Base-by-base conservation (phyloP, 2,797 vertebrate species). In the Myotis vivesi region DNA sequence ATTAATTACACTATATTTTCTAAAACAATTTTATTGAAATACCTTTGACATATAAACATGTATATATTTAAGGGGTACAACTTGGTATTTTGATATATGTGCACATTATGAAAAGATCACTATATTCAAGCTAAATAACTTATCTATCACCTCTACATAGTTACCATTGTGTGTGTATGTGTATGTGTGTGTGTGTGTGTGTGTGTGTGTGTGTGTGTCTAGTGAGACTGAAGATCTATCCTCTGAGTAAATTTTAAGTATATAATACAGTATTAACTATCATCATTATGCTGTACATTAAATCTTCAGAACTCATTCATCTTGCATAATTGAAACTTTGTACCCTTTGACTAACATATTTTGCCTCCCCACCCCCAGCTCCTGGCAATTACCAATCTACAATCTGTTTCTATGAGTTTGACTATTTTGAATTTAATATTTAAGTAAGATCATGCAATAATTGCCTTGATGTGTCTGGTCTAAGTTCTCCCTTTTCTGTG, bases 401-500 rank as follows among this genome's bases (percentile, higher is more conserved):
- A 23, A 38, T 36, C 41, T 91, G 41, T 71, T 94, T 91, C 33
- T 44, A 59, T 36, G 30, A 76, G 46, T 36, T 76, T 51, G 59
- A 59, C 28, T 82, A 69, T 59, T 82, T 80, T 53, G 49, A 41
- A 82, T 87, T 82, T 73, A 23, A 53, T 30, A 59, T 53, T 25
- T 59, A 51, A 41, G 22, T 46, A 51, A 91, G 36, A 82, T 51
- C 22, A 69, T 53, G 76, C 59, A 69, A 22, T 76, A 69, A 87
- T 82, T 82, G 28, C 28, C 30, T 75, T 81, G 66, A 49, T 94
- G 59, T 41, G 41, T 62, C 69, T 94, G 51, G 10, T 53, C 75
- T 87, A 87, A 76, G 68, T 69, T 36, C 23, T 69, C 17, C 16
- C 28, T 87, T 88, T 59, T 79, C 71, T 95, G 12, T 87, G 53